Conservation (phyloP, 2,888 invertebrate species). For the Argyra leucocephala region DNA sequence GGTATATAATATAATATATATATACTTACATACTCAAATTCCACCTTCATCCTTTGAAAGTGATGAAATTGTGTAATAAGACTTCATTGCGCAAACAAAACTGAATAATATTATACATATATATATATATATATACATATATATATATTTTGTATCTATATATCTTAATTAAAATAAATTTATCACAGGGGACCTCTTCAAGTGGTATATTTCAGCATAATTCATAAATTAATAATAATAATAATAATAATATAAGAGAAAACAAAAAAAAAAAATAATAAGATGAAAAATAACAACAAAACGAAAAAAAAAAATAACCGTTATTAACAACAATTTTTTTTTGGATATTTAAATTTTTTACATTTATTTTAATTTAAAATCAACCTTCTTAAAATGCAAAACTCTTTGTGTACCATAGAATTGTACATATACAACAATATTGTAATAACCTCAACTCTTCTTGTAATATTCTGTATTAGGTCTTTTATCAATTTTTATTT, state of each 20-base stretch:
- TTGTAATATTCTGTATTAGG: no score
- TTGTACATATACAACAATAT: no score
- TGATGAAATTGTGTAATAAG: not conserved
- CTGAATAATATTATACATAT: not conserved
- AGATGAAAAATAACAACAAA: no score
- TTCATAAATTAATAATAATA: constrained; percentile 5
- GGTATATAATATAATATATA: no score
- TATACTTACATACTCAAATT: no score
- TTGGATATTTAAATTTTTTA: not conserved
- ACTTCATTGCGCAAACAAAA: not conserved
- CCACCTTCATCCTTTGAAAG: not conserved
- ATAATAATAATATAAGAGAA: not conserved
- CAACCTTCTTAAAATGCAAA: no score
- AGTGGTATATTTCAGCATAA: not conserved
- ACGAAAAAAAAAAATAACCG: not conserved
- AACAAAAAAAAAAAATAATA: no score
- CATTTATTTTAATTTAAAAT: no score
- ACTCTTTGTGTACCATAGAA: no score
- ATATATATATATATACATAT: no score
- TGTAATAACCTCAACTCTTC: no score
- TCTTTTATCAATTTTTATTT: no score
- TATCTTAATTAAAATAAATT: constrained; percentile 2
- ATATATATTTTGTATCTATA: not conserved
- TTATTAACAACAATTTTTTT: not conserved
- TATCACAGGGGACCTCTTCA: not conserved